phyloP scores from a whole-genome alignment of 2,797 vertebrate genomes.

The Decapterus maruadsi region DNA sequence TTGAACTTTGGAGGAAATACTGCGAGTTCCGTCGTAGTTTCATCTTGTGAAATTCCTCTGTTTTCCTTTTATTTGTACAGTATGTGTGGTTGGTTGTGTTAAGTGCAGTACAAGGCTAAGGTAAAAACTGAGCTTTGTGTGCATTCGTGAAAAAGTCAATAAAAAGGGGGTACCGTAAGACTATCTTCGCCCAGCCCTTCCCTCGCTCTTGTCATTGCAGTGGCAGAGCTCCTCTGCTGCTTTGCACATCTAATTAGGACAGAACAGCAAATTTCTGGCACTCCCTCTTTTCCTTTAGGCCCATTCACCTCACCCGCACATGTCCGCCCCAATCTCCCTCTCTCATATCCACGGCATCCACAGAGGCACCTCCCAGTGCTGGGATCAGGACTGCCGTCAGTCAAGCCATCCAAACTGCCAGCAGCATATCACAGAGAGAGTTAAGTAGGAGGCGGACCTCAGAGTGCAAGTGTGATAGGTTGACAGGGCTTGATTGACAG shows the following conservation, averaged over 20 bases:
- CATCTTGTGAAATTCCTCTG: slow-evolving; percentile 1
- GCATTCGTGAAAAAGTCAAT: neutral
- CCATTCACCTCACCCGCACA: slow-evolving; percentile 59
- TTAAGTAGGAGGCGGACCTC: slow-evolving; percentile 86
- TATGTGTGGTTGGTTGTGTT: neutral
- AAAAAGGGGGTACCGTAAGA: neutral
- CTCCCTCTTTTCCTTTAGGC: slow-evolving; percentile 47
- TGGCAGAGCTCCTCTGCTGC: slow-evolving; percentile 50
- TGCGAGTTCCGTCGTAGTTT: neutral
- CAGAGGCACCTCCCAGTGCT: slow-evolving; percentile 75
- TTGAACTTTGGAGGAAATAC: neutral
- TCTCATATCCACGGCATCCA: slow-evolving; percentile 73
- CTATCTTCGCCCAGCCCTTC: neutral
- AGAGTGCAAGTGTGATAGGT: slow-evolving; percentile 82
- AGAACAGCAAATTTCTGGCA: slow-evolving; percentile 49
- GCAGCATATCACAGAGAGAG: slow-evolving; percentile 82
- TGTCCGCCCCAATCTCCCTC: slow-evolving; percentile 75
- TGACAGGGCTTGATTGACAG: slow-evolving; percentile 84
- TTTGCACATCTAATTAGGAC: slow-evolving; percentile 73
- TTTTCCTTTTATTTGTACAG: neutral
- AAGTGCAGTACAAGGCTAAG: neutral
- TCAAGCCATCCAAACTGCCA: slow-evolving; percentile 86
- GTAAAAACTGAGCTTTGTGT: slow-evolving; percentile 16
- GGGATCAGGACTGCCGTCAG: slow-evolving; percentile 83
- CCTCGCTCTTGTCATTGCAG: slow-evolving; percentile 20